Base-by-base conservation (phyloP, 2,113 vertebrate species). In the Lophotis ruficrista region DNA sequence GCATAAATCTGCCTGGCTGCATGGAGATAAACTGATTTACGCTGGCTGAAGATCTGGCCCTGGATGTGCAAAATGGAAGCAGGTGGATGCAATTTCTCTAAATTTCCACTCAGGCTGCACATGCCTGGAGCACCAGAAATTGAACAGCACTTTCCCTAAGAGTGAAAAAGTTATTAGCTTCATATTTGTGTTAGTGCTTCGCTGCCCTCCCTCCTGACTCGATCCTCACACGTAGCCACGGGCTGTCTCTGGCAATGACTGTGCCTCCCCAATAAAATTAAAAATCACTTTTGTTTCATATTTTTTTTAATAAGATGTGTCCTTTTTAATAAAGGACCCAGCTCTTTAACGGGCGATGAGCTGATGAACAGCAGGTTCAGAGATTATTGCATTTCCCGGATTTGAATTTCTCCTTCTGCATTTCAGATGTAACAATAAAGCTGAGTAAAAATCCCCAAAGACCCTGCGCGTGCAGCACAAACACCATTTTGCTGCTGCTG, bases 141-240 rank as follows among this genome's bases (percentile, higher is more conserved):
- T 94, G 97, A 97, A 53, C 90, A 24, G 94, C 94, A 91, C 94
- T 95, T 97, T 98, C 95, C 92, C 95, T 95, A 91, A 53, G 96
- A 97, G 97, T 80, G 61, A 89, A 96, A 96, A 96, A 97, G 94
- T 96, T 97, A 98, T 98, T 98, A 96, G 91, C 96, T 98, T 96
- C 96, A 94, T 97, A 96, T 97, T 93, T 96, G 96, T 97, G 92
- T 91, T 78, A 54, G 86, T 89, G 81, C 93, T 94, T 96, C 75
- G 2, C 79, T 33, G 95, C 96, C 94, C 90, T 89, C 89, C 87
- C 85, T 96, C 76, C 50, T 38, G 91, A 92, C 96, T 96, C 35
- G 35, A 97, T 94, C 92, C 87, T 83, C 92, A 80, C 96, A 89
- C 7, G 75, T 97, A 97, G 98, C 98, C 95, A 68, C 19, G 21